phyloP scores from a whole-genome alignment of 2,113 vertebrate genomes.

The Saguinus midas region DNA sequence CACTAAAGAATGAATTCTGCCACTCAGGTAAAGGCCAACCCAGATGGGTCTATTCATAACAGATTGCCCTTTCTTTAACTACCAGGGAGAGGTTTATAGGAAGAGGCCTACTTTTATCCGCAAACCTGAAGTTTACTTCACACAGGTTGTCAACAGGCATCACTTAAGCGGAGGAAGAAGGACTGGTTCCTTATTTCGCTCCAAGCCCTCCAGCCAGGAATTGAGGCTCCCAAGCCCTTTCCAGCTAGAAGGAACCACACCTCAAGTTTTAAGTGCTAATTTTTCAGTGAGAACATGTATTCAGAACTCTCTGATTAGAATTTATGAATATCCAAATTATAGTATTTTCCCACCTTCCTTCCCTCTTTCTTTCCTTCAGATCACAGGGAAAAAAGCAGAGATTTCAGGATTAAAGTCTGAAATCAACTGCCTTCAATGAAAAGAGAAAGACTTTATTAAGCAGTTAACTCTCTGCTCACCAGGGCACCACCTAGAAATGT shows the following conservation, averaged over 20 bases:
- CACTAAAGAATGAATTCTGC: background rate
- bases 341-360: background rate
- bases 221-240: background rate
- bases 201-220: background rate
- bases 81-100: constrained; percentile 22
- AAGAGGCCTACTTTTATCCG: background rate
- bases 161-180: background rate
- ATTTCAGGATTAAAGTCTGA: background rate
- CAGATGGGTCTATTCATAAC: constrained; percentile 43
- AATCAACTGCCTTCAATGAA: background rate
- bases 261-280: background rate
- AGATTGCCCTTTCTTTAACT: constrained; percentile 60
- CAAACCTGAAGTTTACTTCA: background rate
- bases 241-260: background rate
- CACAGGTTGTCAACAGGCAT: background rate
- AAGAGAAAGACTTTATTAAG: constrained; percentile 15
- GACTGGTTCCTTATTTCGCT: background rate
- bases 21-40: constrained; percentile 48
- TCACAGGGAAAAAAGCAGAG: background rate
- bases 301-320: background rate
- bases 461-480: constrained; percentile 50
- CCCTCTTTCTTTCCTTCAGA: background rate
- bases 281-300: background rate
- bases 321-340: background rate
- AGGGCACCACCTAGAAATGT: background rate